Evolutionary conservation across 2,888 invertebrate species (phyloP), one percentile per base, ranked within the genome.

Genomic region (Tenthredo scrophulariae): DNA sequence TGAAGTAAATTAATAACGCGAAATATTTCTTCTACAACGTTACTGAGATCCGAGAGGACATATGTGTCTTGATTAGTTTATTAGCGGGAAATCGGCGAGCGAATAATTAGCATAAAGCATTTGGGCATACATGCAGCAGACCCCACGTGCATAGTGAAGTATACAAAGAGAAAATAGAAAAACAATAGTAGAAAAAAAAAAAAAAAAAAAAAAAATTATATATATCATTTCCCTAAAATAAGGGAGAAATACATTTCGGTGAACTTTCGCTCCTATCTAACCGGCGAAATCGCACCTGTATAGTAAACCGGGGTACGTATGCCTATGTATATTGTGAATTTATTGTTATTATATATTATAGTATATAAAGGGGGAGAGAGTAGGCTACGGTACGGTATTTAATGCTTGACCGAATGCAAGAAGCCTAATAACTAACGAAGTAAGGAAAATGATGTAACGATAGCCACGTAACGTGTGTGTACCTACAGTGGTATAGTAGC

Each of bases 91-190:
- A n/a, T 54, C n/a, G n/a, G n/a, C n/a, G 2, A n/a, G 54, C n/a
- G 90, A 92, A 91, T 91, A 91, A 89, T 91, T 90, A 92, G 92
- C 92, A 37, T 37, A 90, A 92, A 93, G 92, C 93, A 89, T 90
- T n/a, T 91, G 91, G 91, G 91, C 90, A 90, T 2, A 54, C n/a
- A 54, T 54, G n/a, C 93, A 92, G 93, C 93, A 92, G n/a, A 90
- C 91, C 91, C 91, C 91, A 91, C 93, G 91, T 93, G 93, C 93
- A 93, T 46, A 46, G 89, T 90, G 26, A 62, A 62, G 9, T 62
- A 62, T 62, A 26, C 62, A 62, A 4, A 62, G 62, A 62, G 7
- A 10, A 3, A 62, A 58, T 6, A 58, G n/a, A 22, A 58, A 9
- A 58, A 5, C 1, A 29, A 29, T 29, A 0, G 5, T 3, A 62